Base-by-base conservation (phyloP, 2,113 vertebrate genomes). In the Procavia capensis region DNA sequence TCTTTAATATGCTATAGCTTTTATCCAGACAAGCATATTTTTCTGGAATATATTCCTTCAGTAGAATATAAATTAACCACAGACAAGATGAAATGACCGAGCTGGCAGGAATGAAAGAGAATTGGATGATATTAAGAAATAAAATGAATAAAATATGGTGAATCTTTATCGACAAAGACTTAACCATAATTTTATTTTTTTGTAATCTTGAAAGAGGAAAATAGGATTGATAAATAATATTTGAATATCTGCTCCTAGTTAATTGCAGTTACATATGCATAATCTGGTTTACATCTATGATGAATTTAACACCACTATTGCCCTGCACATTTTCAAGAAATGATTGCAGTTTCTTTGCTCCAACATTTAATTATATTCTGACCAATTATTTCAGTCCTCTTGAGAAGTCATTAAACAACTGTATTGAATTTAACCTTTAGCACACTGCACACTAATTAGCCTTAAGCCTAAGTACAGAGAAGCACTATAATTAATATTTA, bases 71-170 rank as follows among this genome's bases (percentile, higher is more conserved):
- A 97, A 97, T 97, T 85, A 96, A 85, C 70, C 66, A 95, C 47
- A 87, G 95, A 78, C 95, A 91, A n/a, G 47, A 70, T 93, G 50
- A 97, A 97, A 96, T 93, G 78, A 68, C n/a, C 29, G 72, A 78
- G 1, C 45, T 93, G 97, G 39, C 75, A 97, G 76, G 84, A 86
- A 86, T 92, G 22, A 57, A 36, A 96, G 74, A 95, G 27, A 97
- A 29, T 25, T 57, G 80, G 25, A 96, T 90, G 70, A 4, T 20
- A 95, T 97, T 95, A 76, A 92, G 61, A 95, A 98, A 98, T 94
- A 76, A 96, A 89, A 95, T 94, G 76, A 97, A 90, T 29, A 95
- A 97, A 97, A 94, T 96, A 82, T 88, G n/a, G 72, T 19, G 74
- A 92, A 97, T 41, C 50, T 93, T 74, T 96, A 88, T 96, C 93